A percentile compares a stretch with the other conserved stretches of the same genome.
These are phyloP conservation scores for Monomorium pharaonis DNA, from an alignment of 1,140 invertebrate species.

Conservation along the genomic window DNA sequence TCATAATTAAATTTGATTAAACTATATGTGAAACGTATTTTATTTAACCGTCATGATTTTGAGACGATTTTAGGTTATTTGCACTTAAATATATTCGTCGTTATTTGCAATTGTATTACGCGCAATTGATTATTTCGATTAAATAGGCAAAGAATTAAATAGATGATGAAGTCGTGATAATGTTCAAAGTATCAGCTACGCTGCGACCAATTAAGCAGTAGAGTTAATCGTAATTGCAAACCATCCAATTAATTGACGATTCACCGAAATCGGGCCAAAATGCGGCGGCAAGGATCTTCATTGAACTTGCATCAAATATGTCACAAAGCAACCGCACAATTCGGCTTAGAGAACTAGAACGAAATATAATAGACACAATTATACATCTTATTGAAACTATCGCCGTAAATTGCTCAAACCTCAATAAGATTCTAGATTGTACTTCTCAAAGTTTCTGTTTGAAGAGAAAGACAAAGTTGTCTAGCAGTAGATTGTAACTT, in stretches of 20 bases:
- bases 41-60: neutral
- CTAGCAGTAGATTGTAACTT: neutral
- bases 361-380: constrained; percentile 23
- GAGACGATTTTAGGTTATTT: neutral
- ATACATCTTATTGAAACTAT: constrained; percentile 28
- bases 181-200: constrained; percentile 1
- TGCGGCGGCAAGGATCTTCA: constrained; percentile 16
- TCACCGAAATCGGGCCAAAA: constrained; percentile 3
- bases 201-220: neutral
- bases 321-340: constrained; percentile 30
- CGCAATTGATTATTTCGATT: neutral
- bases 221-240: constrained; percentile 22
- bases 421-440: neutral
- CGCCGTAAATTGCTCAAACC: constrained; percentile 15
- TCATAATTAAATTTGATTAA: constrained; percentile 10
- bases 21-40: neutral
- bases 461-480: neutral
- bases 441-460: constrained; percentile 31
- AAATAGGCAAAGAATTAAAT: neutral
- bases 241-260: constrained; percentile 5
- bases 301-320: constrained; percentile 17
- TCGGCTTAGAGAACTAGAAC: neutral
- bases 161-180: neutral
- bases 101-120: neutral
- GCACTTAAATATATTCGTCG: neutral